Evolutionary conservation across 2,113 vertebrate genomes (phyloP).

Genomic region (Eurystomus gularis): DNA sequence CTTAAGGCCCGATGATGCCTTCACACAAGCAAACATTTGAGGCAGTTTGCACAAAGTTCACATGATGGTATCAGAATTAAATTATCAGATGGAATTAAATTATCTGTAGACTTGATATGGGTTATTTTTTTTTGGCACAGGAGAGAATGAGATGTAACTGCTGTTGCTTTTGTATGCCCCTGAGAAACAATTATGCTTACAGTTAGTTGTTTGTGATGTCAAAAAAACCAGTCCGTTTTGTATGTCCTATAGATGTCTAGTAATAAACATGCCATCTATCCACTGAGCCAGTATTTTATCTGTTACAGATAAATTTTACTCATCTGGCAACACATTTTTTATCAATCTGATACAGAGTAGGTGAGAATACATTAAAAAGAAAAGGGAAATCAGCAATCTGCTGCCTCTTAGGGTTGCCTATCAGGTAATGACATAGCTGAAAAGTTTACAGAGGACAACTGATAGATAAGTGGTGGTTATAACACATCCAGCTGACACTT

Average conservation of each 20-base stretch:
- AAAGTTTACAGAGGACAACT: background rate
- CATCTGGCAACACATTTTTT: background rate
- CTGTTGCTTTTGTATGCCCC: background rate
- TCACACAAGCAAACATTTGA: background rate
- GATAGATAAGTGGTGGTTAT: background rate
- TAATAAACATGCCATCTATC: background rate
- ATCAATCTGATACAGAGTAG: background rate
- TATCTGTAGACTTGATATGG: background rate
- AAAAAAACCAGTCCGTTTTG: background rate
- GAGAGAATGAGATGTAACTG: background rate
- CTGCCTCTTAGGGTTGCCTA: background rate
- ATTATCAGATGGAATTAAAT: background rate
- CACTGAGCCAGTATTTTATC: background rate
- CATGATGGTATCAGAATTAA: background rate
- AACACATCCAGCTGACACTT: background rate
- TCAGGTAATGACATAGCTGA: background rate
- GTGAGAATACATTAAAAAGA: background rate
- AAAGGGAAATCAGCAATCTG: background rate
- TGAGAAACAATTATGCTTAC: background rate
- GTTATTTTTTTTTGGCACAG: background rate
- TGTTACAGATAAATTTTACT: background rate
- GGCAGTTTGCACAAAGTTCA: background rate
- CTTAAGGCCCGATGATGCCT: background rate
- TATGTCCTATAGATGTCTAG: background rate
- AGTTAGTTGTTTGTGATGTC: background rate